These are phyloP conservation scores for Amiota communis DNA, from an alignment of 2,888 invertebrate species.

Conservation along the genomic window DNA sequence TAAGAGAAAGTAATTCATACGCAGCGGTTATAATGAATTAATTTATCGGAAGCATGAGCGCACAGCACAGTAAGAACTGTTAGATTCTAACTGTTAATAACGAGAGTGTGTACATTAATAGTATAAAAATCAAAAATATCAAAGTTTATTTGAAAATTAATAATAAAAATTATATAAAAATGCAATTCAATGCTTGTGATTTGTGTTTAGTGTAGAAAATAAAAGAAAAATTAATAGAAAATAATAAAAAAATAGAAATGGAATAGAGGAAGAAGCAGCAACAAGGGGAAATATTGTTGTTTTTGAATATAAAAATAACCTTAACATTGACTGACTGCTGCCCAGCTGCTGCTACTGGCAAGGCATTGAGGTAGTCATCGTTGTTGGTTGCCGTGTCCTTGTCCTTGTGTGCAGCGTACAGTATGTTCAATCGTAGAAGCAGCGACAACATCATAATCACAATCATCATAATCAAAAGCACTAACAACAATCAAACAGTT, in stretches of 20 bases:
- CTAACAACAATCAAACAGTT: constrained; percentile 32
- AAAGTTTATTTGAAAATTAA: not conserved
- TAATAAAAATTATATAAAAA: not conserved
- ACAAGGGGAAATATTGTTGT: constrained; percentile 15
- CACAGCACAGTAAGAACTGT: constrained; percentile 49
- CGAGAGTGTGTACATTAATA: not conserved
- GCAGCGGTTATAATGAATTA: constrained; percentile 62
- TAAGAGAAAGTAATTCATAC: constrained; percentile 73
- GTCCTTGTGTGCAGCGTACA: constrained; percentile 60
- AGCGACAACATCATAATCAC: constrained; percentile 2
- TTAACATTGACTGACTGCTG: constrained; percentile 33
- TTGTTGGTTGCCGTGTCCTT: constrained; percentile 30
- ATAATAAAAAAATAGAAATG: not conserved
- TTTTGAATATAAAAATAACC: constrained; percentile 28
- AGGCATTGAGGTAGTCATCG: constrained; percentile 13
- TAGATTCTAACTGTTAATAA: constrained; percentile 12
- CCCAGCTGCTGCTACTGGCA: no score
- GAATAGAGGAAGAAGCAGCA: not conserved
- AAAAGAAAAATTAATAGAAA: not conserved
- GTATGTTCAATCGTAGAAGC: constrained; percentile 27
- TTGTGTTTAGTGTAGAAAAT: constrained; percentile 8
- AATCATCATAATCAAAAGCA: not conserved
- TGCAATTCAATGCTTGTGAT: not conserved
- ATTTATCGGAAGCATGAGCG: constrained; percentile 5
- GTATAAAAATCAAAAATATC: not conserved